Evolutionary conservation across 2,797 vertebrate genomes (phyloP).

Genomic region (Hypotaenidia philippensis): DNA sequence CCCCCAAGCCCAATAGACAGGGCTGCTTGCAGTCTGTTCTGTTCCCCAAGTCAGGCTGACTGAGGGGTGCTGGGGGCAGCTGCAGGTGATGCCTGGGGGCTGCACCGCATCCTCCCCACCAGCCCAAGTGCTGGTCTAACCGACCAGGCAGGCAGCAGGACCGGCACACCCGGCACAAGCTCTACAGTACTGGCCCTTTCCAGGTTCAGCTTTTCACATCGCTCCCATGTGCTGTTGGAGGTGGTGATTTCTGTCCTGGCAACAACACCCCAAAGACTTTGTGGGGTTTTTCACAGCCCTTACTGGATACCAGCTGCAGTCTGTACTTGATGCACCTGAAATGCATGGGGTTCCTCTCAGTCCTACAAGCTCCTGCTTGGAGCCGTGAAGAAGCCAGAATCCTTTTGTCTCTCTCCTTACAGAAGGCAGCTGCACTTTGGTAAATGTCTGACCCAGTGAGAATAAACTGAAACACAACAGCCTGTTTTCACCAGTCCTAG

Average conservation of each 20-base stretch:
- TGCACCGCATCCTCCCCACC: too few relatives aligned
- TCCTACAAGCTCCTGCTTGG: background rate
- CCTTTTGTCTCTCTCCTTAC: background rate
- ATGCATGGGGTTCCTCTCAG: background rate
- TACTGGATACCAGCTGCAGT: background rate
- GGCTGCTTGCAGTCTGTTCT: too few relatives aligned
- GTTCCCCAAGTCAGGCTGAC: too few relatives aligned
- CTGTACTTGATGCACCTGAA: background rate
- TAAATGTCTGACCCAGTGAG: background rate
- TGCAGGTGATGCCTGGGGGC: too few relatives aligned
- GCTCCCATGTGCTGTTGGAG: background rate
- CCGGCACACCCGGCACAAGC: background rate
- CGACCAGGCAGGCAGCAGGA: background rate
- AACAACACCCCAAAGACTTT: too few relatives aligned
- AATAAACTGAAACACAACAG: rapidly evolving
- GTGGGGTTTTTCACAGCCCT: background rate
- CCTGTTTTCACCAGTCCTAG: background rate
- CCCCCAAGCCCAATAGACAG: too few relatives aligned
- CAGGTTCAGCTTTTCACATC: too few relatives aligned
- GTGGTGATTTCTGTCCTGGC: background rate
- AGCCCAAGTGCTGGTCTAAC: background rate
- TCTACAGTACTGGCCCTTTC: too few relatives aligned
- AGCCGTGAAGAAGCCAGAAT: background rate
- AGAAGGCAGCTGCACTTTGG: background rate
- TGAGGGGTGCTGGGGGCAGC: too few relatives aligned